phyloP scores from a whole-genome alignment of 2,113 vertebrate species.

The Potamarius usumacintae region DNA sequence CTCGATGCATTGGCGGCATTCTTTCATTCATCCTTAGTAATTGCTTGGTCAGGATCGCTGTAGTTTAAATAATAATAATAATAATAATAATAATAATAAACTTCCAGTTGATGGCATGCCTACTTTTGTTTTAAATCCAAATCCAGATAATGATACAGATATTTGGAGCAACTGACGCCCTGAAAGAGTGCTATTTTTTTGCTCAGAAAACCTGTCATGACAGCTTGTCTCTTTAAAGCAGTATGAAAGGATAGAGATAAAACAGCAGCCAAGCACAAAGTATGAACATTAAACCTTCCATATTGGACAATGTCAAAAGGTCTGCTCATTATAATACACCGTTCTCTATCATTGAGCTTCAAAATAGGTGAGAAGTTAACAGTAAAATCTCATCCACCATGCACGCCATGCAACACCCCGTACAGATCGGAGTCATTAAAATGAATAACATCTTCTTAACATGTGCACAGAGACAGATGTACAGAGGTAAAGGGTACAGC shows the following conservation, averaged over 20 bases:
- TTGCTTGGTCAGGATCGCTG: not conserved
- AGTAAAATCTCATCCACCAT: not conserved
- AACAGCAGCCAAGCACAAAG: constrained; percentile 24
- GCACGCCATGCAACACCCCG: not conserved
- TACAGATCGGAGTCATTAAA: constrained; percentile 20
- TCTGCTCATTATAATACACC: constrained; percentile 16
- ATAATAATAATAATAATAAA: not conserved
- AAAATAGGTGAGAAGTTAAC: not conserved
- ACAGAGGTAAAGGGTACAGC: not conserved
- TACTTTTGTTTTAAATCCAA: not conserved
- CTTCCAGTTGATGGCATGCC: not conserved
- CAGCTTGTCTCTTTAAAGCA: constrained; percentile 49
- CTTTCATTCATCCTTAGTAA: not conserved
- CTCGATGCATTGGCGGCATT: no score
- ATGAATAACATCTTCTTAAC: constrained; percentile 5
- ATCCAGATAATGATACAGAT: not conserved
- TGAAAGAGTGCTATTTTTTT: not conserved
- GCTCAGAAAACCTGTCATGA: constrained; percentile 24
- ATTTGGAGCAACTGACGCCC: not conserved
- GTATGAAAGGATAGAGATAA: constrained; percentile 25
- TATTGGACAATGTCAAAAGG: constrained; percentile 27
- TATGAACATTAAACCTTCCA: constrained; percentile 1
- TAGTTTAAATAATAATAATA: not conserved
- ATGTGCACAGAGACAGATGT: not conserved
- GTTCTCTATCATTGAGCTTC: not conserved